Evolutionary conservation across 1,140 invertebrate genomes (phyloP).

Genomic region (Drosophila chauvacae): DNA sequence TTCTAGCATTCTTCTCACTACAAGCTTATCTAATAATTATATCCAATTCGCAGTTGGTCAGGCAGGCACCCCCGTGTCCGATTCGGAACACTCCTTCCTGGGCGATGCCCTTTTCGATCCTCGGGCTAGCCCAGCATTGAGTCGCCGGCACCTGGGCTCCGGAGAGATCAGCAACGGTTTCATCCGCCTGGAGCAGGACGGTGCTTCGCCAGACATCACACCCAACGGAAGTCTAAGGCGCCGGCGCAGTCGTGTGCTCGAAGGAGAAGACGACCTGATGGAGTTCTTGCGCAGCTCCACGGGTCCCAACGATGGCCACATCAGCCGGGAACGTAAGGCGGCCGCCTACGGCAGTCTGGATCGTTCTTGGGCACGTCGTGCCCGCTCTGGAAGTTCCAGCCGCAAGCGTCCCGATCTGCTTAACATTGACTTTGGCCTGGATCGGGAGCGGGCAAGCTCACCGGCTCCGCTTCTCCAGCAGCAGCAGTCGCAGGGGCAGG

Average conservation of each 20-base stretch:
- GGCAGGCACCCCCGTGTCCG: slow-evolving; percentile 89
- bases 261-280: slow-evolving; percentile 94
- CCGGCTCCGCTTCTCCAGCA: slow-evolving; percentile 86
- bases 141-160: slow-evolving; percentile 88
- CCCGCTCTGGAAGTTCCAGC: slow-evolving; percentile 88
- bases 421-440: slow-evolving; percentile 88
- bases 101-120: slow-evolving; percentile 92
- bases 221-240: slow-evolving; percentile 94
- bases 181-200: slow-evolving; percentile 86
- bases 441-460: slow-evolving; percentile 90
- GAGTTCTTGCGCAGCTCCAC: slow-evolving; percentile 92
- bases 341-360: slow-evolving; percentile 93
- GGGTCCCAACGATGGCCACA: slow-evolving; percentile 86
- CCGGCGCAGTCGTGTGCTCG: slow-evolving; percentile 91
- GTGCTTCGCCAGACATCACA: slow-evolving; percentile 93
- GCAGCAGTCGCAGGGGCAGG: slow-evolving; percentile 59
- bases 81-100: slow-evolving; percentile 89
- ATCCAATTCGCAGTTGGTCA: slow-evolving; percentile 86
- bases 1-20: background rate
- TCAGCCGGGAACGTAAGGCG: slow-evolving; percentile 90
- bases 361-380: slow-evolving; percentile 93
- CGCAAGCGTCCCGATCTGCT: slow-evolving; percentile 89
- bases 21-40: background rate
- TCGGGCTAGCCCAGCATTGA: slow-evolving; percentile 88
- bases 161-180: slow-evolving; percentile 82